These are phyloP conservation scores for Caenorhabditis remanei DNA, from an alignment of 1,140 invertebrate species.

Conservation along the genomic window DNA sequence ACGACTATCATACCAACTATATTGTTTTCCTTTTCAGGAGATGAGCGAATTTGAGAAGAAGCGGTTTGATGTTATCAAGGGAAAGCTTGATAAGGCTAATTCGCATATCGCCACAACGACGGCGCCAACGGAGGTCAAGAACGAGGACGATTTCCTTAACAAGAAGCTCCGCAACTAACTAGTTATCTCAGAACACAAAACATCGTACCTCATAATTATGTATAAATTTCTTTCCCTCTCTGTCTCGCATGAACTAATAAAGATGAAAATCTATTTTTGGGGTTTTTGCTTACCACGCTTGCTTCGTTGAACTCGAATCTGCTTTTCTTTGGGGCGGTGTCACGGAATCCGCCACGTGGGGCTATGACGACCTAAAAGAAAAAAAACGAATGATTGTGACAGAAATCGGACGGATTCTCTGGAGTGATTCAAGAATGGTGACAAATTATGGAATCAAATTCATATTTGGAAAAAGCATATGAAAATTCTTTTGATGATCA, in stretches of 20 bases:
- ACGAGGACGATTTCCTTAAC: conserved; percentile 50
- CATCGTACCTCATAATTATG: conserved; percentile 36
- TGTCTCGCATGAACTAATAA: conserved; percentile 16
- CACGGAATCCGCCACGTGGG: conserved; percentile 9
- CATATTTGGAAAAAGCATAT: too few relatives aligned
- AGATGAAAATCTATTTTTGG: not conserved
- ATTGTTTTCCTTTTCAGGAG: conserved; percentile 33
- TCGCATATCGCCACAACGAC: conserved; percentile 10
- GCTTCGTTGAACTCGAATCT: conserved; percentile 22
- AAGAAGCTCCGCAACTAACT: conserved; percentile 42
- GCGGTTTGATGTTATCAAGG: conserved; percentile 56
- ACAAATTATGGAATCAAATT: too few relatives aligned
- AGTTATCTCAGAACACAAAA: conserved; percentile 23
- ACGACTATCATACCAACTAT: not conserved
- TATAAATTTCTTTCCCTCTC: conserved; percentile 9
- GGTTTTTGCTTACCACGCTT: not conserved
- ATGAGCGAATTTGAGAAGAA: conserved; percentile 61
- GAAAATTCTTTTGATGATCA: too few relatives aligned
- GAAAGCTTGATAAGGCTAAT: conserved; percentile 57
- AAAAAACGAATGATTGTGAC: not conserved
- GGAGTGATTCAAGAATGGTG: too few relatives aligned
- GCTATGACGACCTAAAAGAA: conserved; percentile 11
- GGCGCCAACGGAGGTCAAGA: conserved; percentile 29
- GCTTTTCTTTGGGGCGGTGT: conserved; percentile 17
- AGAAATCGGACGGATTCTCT: not conserved